phyloP scores from a whole-genome alignment of 2,113 vertebrate genomes.

The Ursus arctos region DNA sequence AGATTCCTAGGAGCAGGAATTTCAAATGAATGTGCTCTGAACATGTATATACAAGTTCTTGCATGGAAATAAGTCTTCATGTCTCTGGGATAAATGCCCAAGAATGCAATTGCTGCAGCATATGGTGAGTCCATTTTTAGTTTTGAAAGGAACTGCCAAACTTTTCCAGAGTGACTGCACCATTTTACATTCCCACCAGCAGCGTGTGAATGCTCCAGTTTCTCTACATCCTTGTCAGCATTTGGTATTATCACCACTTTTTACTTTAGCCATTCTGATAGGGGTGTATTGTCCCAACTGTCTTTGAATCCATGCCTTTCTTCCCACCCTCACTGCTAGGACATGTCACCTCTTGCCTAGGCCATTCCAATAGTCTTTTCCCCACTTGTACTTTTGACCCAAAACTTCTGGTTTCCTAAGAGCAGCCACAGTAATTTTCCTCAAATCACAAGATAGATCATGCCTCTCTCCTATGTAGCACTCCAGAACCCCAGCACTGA shows the following conservation, averaged over 20 bases:
- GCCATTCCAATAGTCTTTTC: neutral
- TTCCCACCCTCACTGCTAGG: neutral
- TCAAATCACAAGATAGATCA: neutral
- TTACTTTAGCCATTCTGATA: neutral
- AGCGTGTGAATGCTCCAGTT: neutral
- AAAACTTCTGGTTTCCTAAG: neutral
- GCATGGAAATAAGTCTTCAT: neutral
- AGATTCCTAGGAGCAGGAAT: neutral
- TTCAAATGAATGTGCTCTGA: neutral
- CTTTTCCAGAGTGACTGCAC: neutral
- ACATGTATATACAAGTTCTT: neutral
- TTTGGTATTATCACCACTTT: neutral
- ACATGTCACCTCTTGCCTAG: neutral
- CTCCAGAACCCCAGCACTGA: neutral
- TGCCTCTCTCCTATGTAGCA: neutral
- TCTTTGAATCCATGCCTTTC: neutral
- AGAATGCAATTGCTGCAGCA: neutral
- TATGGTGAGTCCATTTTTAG: neutral
- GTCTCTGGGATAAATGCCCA: slow-evolving; percentile 4
- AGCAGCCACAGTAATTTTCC: neutral
- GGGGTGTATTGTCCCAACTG: rapidly evolving
- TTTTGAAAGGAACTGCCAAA: slow-evolving; percentile 19
- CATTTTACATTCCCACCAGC: neutral
- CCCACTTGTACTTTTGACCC: neutral
- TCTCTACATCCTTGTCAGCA: neutral